These are phyloP conservation scores for Podabrus alpinus DNA, from an alignment of 2,888 invertebrate species.

Conservation along the genomic window DNA sequence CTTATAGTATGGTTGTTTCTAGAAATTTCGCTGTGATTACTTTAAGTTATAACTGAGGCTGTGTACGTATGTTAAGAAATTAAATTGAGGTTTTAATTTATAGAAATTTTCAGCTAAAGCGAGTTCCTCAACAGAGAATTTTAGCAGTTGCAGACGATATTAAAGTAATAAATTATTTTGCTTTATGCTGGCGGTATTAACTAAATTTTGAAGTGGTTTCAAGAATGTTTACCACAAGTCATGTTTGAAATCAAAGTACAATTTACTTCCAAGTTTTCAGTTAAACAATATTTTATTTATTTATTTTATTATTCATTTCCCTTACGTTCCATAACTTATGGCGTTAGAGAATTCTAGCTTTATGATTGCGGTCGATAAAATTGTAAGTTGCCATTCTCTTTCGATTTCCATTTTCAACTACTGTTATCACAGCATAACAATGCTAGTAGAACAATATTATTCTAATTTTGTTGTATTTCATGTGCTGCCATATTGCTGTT, in stretches of 20 bases:
- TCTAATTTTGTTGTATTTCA: not conserved
- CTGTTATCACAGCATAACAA: not conserved
- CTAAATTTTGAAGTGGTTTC: not conserved
- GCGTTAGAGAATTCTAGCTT: not conserved
- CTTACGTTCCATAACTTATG: not conserved
- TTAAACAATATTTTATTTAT: not conserved
- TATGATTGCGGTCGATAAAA: not conserved
- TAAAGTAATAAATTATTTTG: not conserved
- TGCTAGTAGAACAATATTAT: not conserved
- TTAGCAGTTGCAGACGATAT: not conserved
- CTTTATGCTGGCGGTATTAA: not conserved
- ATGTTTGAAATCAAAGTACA: not conserved
- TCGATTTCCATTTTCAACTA: not conserved
- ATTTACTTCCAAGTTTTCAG: not conserved
- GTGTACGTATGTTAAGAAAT: not conserved
- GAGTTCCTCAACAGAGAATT: not conserved
- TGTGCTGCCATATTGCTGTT: too few relatives aligned
- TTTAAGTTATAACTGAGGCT: not conserved
- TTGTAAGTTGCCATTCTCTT: not conserved
- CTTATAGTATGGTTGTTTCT: not conserved
- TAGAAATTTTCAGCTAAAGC: not conserved
- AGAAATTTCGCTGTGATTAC: not conserved
- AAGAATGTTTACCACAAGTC: not conserved
- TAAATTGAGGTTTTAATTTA: slow-evolving; percentile 2
- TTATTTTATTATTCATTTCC: not conserved